phyloP scores from a whole-genome alignment of 2,113 vertebrate species.

The Pseudolaguvia tuberculata region DNA sequence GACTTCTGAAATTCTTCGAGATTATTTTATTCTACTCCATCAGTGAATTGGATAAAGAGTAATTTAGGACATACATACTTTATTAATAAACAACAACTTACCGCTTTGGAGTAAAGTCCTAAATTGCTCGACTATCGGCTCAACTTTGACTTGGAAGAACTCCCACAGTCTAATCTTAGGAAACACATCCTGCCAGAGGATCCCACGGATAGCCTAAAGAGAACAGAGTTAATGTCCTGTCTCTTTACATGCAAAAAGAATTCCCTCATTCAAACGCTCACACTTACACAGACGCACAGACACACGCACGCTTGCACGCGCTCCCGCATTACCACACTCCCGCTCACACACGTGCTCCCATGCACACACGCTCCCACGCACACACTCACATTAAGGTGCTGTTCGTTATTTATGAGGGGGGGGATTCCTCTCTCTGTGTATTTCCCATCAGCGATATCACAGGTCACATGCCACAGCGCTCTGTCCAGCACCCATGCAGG shows the following conservation, averaged over 20 bases:
- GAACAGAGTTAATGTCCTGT: conserved; percentile 13
- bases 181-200: conserved; percentile 78
- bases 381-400: conserved; percentile 39
- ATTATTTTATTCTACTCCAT: too few species aligned
- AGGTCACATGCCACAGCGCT: conserved; percentile 79
- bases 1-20: too few species aligned
- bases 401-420: conserved; percentile 71
- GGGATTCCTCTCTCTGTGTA: conserved; percentile 71
- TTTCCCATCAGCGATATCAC: conserved; percentile 74
- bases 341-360: too few species aligned
- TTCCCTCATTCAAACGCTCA: neutral
- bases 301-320: too few species aligned
- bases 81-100: too few species aligned
- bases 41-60: too few species aligned
- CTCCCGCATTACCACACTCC: neutral
- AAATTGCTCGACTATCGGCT: conserved; percentile 77
- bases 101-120: conserved; percentile 70
- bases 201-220: conserved; percentile 72
- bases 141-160: conserved; percentile 86
- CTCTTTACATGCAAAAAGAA: neutral
- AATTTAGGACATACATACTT: too few species aligned
- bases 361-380: neutral
- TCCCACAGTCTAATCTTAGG: conserved; percentile 86
- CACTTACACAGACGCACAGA: conserved; percentile 1
- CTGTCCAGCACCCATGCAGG: conserved; percentile 85